Evolutionary conservation across 2,797 vertebrate species (phyloP).

Genomic region (Paratrypauchen microcephalus): DNA sequence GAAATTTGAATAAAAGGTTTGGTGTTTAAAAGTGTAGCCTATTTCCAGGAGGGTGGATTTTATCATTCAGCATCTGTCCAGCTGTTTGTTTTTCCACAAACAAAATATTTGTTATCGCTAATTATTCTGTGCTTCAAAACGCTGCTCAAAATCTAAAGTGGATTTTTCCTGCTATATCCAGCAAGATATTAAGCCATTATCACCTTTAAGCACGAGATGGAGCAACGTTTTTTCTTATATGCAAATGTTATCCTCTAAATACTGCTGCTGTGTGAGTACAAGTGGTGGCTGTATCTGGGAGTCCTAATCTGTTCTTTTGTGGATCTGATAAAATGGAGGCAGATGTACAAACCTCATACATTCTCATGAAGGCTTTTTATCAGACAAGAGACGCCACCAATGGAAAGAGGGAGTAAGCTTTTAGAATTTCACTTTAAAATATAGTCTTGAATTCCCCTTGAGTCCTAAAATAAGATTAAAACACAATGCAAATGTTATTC

Average conservation of each 20-base stretch:
- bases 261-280: slow-evolving; percentile 20
- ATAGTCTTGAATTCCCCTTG: neutral
- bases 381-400: slow-evolving; percentile 44
- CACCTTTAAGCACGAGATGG: neutral
- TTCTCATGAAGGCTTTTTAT: slow-evolving; percentile 64
- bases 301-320: slow-evolving; percentile 62
- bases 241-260: slow-evolving; percentile 18
- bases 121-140: slow-evolving; percentile 30
- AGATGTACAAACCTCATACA: slow-evolving; percentile 55
- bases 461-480: neutral
- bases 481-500: neutral
- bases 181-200: neutral
- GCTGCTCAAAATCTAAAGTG: neutral
- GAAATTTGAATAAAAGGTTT: slow-evolving; percentile 50
- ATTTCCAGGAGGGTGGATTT: slow-evolving; percentile 30
- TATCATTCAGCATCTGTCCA: slow-evolving; percentile 13
- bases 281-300: slow-evolving; percentile 39
- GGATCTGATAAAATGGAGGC: slow-evolving; percentile 53
- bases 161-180: neutral
- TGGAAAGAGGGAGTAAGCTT: slow-evolving; percentile 45
- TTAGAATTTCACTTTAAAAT: slow-evolving; percentile 22
- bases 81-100: slow-evolving; percentile 3
- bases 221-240: neutral
- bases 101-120: slow-evolving; percentile 13
- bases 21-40: slow-evolving; percentile 25